Conservation (phyloP, 2,888 invertebrate species). For the Aphrophora alni region DNA sequence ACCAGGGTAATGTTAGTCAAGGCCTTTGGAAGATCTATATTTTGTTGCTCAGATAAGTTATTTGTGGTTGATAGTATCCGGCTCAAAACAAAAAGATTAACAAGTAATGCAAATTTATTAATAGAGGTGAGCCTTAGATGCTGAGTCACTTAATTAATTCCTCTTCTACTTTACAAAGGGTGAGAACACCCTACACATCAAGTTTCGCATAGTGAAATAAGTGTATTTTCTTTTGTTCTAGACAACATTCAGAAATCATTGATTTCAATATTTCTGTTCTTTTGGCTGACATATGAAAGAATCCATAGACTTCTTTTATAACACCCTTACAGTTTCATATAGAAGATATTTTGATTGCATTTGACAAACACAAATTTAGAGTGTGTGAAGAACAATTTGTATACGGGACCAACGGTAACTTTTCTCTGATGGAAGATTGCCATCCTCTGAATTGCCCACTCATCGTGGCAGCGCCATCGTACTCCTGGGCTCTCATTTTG, state of each 20-base stretch:
- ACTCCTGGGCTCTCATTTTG: constrained; percentile 38
- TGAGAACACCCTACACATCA: neutral
- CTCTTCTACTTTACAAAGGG: neutral
- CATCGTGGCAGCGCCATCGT: constrained; percentile 43
- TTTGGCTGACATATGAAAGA: neutral
- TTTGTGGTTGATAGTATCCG: neutral
- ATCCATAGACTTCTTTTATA: neutral
- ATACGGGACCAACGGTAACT: constrained; percentile 68
- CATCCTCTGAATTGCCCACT: constrained; percentile 33
- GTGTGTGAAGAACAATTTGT: neutral
- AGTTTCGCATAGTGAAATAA: neutral
- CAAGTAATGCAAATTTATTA: neutral
- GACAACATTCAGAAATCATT: neutral
- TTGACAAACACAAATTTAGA: neutral
- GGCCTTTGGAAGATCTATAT: neutral
- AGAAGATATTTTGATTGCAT: neutral
- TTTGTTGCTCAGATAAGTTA: neutral
- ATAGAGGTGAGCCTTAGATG: neutral
- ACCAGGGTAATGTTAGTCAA: neutral
- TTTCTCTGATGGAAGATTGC: constrained; percentile 22
- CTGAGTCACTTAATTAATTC: neutral
- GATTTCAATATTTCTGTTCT: neutral
- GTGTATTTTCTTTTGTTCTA: neutral
- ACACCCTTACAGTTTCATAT: neutral
- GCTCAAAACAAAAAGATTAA: neutral